Evolutionary conservation across 2,113 vertebrate species (phyloP).

Genomic region (Aepyceros melampus): DNA sequence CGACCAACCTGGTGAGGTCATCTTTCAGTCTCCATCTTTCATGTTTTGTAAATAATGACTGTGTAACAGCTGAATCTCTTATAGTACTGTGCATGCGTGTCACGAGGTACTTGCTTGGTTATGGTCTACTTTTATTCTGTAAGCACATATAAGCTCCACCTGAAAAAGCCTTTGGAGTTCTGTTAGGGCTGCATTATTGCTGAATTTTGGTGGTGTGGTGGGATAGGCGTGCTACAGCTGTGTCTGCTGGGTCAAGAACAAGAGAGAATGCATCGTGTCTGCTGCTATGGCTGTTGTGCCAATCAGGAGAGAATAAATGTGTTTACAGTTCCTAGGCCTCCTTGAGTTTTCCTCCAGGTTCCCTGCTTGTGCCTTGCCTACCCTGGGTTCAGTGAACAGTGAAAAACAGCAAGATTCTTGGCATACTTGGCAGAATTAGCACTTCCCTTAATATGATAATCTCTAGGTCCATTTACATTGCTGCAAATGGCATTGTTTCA

Average conservation of each 20-base stretch:
- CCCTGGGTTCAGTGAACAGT: background rate
- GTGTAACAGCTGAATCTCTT: background rate
- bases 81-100: background rate
- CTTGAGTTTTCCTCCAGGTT: background rate
- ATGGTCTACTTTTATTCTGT: background rate
- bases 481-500: background rate
- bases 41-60: background rate
- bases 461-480: background rate
- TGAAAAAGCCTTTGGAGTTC: background rate
- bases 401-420: background rate
- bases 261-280: background rate
- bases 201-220: background rate
- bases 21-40: background rate
- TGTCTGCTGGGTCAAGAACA: background rate
- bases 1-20: fast-evolving
- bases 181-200: background rate
- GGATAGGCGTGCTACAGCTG: background rate
- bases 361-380: background rate
- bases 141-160: background rate
- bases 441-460: background rate
- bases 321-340: background rate
- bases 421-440: background rate
- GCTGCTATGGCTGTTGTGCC: background rate
- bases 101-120: background rate
- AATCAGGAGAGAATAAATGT: background rate